phyloP scores from a whole-genome alignment of 2,888 invertebrate species.

The Eristalis arbustorum region DNA sequence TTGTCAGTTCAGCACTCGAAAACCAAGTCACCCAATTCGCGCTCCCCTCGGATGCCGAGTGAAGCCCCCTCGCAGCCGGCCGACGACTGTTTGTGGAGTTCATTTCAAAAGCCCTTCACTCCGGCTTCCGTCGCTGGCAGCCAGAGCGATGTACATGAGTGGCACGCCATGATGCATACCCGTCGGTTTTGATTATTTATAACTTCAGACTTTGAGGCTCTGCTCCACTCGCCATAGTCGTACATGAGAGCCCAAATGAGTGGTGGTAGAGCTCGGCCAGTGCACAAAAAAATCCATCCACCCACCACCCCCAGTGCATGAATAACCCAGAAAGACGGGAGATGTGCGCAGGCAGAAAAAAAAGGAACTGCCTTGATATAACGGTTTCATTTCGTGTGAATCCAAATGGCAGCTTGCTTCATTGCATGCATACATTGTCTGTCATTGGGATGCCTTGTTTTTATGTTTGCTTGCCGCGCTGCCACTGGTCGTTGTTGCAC shows the following conservation, averaged over 20 bases:
- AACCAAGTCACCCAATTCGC: neutral
- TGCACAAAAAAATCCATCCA: neutral
- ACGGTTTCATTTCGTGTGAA: neutral
- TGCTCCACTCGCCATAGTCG: neutral
- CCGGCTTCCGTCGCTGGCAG: neutral
- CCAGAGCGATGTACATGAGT: neutral
- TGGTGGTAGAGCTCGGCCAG: neutral
- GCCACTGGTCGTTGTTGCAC: neutral
- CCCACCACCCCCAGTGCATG: neutral
- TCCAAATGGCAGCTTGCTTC: neutral
- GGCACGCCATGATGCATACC: neutral
- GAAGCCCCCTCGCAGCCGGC: neutral
- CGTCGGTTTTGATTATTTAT: neutral
- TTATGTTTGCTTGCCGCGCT: neutral
- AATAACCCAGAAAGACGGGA: neutral
- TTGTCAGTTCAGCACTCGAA: neutral
- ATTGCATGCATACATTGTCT: neutral
- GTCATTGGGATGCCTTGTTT: neutral
- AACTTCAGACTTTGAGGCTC: neutral
- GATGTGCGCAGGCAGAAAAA: neutral
- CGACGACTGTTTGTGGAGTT: neutral
- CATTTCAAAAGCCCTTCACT: neutral
- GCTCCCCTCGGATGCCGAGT: neutral
- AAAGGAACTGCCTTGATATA: neutral
- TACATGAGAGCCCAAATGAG: neutral